Base-by-base conservation (phyloP, 2,113 vertebrate species). In the Chaenogobius annularis region DNA sequence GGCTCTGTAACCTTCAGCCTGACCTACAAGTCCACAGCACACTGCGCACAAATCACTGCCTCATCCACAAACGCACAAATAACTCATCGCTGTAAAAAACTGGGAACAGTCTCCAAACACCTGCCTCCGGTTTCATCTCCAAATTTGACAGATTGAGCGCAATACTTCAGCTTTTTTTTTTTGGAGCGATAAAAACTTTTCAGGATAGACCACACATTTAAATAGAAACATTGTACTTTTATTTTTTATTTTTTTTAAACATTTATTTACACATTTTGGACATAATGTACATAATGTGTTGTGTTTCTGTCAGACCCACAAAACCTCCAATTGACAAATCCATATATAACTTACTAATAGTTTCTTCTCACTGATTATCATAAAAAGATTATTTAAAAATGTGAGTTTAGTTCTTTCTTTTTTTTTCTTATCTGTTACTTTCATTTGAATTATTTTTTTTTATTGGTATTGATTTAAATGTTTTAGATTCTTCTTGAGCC, bases 1-100 rank as follows among this genome's bases (percentile, higher is more conserved):
- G 75, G 78, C 75, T 86, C 80, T 67, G 79, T 80, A 81, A 66
- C 75, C 20, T 65, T 68, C 70, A 52, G 77, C 68, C 74, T 88
- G 82, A 91, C 85, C 79, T 87, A 82, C 80, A 72, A 48, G 17
- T 52, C 74, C 52, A 61, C 48, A 70, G 72, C 54, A 12, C 72
- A 26, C 78, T 72, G 72, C 79, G 69, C 76, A 74, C 79, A 90
- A 90, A 85, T 85, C 88, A 83, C 66, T 80, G 71, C 77, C 14
- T 22, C 20, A 26, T 56, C 14, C 26, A 82, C 58, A 74, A 71
- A 74, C 70, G 54, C 31, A 63, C 70, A 46, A 31, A 52, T 85
- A 82, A 80, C 47, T 89, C 74, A 81, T 81, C 70, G 59, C 13
- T 54, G 19, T 69, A 63, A 80, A 35, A 35, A 40, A 77, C 66